Conservation (phyloP, 2,113 vertebrate species). For the Thalassoma bifasciatum region DNA sequence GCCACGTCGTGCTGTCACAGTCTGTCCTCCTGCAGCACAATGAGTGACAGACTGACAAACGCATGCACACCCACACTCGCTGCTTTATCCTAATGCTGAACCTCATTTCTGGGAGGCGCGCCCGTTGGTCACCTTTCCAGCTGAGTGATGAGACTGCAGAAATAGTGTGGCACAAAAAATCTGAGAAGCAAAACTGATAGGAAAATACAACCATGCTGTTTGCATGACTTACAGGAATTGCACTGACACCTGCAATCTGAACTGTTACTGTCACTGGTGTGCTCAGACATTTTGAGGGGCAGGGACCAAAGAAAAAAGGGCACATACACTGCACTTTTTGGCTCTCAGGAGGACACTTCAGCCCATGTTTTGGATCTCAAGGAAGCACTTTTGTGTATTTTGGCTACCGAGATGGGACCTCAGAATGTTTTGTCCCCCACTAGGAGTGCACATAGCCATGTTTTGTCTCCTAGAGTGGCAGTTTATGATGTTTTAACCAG, state of each 20-base stretch:
- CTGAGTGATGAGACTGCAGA: neutral
- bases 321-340: too few relatives aligned
- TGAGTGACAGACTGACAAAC: conserved; percentile 36
- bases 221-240: neutral
- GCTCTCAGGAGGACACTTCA: too few relatives aligned
- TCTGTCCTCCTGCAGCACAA: conserved; percentile 6
- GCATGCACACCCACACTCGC: neutral
- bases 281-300: too few relatives aligned
- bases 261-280: conserved; percentile 13
- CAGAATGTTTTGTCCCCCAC: too few relatives aligned
- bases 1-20: conserved; percentile 38
- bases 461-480: too few relatives aligned
- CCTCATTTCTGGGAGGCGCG: neutral
- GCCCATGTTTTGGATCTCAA: too few relatives aligned
- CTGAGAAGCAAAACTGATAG: neutral
- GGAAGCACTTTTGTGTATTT: too few relatives aligned
- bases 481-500: too few relatives aligned
- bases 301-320: too few relatives aligned
- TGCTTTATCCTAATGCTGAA: conserved; percentile 5
- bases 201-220: neutral
- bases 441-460: too few relatives aligned
- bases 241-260: neutral
- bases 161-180: neutral
- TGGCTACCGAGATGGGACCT: too few relatives aligned
- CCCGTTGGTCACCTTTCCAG: neutral